A percentile compares a stretch with the other conserved stretches of the same genome.
phyloP scores from a whole-genome alignment of 2,888 invertebrate species.

The Hedychridium roseum region DNA sequence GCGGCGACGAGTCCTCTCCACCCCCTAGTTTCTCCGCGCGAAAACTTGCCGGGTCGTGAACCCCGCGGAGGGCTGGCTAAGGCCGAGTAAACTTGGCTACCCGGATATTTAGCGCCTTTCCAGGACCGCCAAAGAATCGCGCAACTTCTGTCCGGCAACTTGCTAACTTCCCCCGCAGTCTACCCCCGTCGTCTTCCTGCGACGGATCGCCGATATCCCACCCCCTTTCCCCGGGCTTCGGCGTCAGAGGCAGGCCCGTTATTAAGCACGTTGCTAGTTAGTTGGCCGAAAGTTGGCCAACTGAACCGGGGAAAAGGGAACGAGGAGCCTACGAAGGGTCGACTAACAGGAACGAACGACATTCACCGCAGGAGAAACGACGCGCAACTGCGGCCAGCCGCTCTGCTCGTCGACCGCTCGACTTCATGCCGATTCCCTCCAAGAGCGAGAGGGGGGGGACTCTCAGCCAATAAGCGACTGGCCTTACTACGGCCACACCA shows the following conservation, averaged over 20 bases:
- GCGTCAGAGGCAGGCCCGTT: too few relatives aligned
- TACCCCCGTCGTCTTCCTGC: neutral
- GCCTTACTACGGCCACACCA: too few relatives aligned
- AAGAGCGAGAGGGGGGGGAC: too few relatives aligned
- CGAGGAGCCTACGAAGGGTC: too few relatives aligned
- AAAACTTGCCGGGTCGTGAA: too few relatives aligned
- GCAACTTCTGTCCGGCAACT: constrained; percentile 31
- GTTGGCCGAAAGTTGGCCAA: too few relatives aligned
- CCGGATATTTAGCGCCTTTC: constrained; percentile 41
- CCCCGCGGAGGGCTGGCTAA: constrained; percentile 2
- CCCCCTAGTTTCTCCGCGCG: constrained; percentile 4
- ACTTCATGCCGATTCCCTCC: too few relatives aligned
- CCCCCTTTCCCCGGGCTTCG: too few relatives aligned
- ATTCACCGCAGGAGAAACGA: constrained; percentile 22
- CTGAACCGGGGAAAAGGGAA: too few relatives aligned
- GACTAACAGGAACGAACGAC: constrained; percentile 11
- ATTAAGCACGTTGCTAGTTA: too few relatives aligned
- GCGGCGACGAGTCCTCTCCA: constrained; percentile 17
- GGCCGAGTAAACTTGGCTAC: constrained; percentile 21
- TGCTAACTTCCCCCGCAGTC: constrained; percentile 5
- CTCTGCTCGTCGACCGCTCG: constrained; percentile 18
- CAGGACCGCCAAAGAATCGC: constrained; percentile 43
- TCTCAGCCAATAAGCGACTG: neutral
- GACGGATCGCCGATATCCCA: too few relatives aligned
- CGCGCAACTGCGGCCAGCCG: constrained; percentile 31